These are phyloP conservation scores for Prinia subflava DNA, from an alignment of 2,113 vertebrate genomes.

Conservation along the genomic window DNA sequence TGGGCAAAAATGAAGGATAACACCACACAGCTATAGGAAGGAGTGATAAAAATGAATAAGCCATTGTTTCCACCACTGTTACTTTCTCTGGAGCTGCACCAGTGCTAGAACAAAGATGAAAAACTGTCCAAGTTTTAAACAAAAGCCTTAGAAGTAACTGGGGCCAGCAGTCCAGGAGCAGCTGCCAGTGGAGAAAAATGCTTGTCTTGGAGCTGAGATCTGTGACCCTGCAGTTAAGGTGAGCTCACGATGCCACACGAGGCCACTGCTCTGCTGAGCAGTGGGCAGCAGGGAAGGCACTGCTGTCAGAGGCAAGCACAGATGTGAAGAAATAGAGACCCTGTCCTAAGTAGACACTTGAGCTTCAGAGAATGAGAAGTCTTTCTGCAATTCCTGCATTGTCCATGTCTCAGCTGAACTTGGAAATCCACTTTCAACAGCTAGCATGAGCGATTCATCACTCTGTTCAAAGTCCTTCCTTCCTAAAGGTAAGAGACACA, in stretches of 20 bases:
- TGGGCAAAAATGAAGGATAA: neutral
- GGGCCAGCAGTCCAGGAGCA: neutral
- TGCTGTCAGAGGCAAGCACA: neutral
- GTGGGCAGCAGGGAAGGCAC: neutral
- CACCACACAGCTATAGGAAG: neutral
- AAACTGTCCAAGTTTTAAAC: slow-evolving; percentile 49
- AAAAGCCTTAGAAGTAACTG: slow-evolving; percentile 23
- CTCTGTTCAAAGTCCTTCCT: neutral
- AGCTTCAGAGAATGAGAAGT: neutral
- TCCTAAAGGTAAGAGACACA: neutral
- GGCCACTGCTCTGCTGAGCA: neutral
- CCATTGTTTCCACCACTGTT: neutral
- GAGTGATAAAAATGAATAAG: slow-evolving; percentile 15
- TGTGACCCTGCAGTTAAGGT: slow-evolving; percentile 1
- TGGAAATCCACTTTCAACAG: neutral
- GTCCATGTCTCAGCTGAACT: neutral
- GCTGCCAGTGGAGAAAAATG: slow-evolving; percentile 13
- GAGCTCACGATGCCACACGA: accelerated
- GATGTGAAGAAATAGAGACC: neutral
- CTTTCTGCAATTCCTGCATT: neutral
- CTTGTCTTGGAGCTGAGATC: neutral
- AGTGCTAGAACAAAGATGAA: slow-evolving; percentile 28
- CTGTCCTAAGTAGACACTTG: neutral
- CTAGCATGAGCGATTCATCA: accelerated
- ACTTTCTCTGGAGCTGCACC: slow-evolving; percentile 33